Evolutionary conservation across 2,888 invertebrate species (phyloP).

Genomic region (Lochmaea crataegi): DNA sequence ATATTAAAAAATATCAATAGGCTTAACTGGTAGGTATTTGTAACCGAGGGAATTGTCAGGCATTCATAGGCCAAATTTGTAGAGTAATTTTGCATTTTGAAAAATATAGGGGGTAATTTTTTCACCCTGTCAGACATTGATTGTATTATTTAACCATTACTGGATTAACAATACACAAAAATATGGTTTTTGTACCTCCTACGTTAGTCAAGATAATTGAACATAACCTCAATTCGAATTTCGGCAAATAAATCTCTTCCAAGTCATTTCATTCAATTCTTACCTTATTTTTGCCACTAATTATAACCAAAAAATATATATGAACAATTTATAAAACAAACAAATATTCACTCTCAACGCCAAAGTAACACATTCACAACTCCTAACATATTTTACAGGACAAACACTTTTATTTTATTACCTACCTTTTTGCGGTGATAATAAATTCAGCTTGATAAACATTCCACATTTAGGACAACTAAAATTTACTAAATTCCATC

Average conservation of each 20-base stretch:
- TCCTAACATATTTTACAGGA: neutral
- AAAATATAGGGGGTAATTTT: no score
- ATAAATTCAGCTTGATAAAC: conserved; percentile 17
- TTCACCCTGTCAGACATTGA: no score
- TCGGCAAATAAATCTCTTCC: neutral
- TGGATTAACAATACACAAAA: no score
- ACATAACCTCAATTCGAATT: conserved; percentile 4
- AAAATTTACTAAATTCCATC: neutral
- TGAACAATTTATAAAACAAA: neutral
- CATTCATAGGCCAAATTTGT: no score
- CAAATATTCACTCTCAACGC: neutral
- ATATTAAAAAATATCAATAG: no score
- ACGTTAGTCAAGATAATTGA: no score
- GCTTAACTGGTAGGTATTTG: no score
- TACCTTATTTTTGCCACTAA: neutral
- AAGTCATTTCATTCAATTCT: neutral
- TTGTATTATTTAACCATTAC: no score
- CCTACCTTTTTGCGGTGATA: conserved; percentile 11
- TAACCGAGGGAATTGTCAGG: no score
- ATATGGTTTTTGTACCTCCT: no score
- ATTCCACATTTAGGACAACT: conserved; percentile 10
- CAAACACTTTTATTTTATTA: neutral
- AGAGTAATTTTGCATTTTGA: no score
- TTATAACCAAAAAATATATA: no score
- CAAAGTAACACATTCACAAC: neutral